These are phyloP conservation scores for Hypotaenidia philippensis DNA, from an alignment of 2,797 vertebrate species.

Conservation along the genomic window DNA sequence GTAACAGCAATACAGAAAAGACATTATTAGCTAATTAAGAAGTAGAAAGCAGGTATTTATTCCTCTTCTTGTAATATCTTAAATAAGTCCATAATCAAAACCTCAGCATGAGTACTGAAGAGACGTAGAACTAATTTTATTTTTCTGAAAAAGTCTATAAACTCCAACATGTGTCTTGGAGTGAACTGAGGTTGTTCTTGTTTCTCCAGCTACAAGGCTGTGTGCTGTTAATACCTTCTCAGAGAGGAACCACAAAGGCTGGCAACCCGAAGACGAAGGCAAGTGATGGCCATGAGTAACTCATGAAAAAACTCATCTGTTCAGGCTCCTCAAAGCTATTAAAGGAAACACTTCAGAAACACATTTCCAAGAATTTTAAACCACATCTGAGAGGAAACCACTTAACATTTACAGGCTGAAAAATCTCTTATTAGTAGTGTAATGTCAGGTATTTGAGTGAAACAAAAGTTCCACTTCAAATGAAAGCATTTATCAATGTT, in stretches of 20 bases:
- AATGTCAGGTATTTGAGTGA: slow-evolving; percentile 34
- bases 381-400: neutral
- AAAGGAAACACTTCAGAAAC: neutral
- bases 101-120: neutral
- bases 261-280: slow-evolving; percentile 30
- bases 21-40: slow-evolving; percentile 4
- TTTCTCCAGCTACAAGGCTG: slow-evolving; percentile 8
- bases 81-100: slow-evolving; percentile 31
- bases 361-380: slow-evolving; percentile 23
- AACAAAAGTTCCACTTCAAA: slow-evolving; percentile 1
- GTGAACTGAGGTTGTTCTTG: neutral
- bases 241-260: slow-evolving; percentile 25
- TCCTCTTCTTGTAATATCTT: neutral
- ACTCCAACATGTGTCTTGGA: neutral
- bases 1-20: slow-evolving; percentile 12
- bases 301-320: neutral
- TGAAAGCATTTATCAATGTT: neutral
- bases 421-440: neutral
- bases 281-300: neutral
- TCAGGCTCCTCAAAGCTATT: neutral
- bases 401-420: neutral
- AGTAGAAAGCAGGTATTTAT: neutral
- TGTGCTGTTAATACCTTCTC: slow-evolving; percentile 10
- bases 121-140: slow-evolving; percentile 41
- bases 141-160: slow-evolving; percentile 1